Percentiles rank a stretch among this genome's conserved stretches.
phyloP scores from a whole-genome alignment of 1,140 invertebrate species.

The Lepidotrigona ventralis region DNA sequence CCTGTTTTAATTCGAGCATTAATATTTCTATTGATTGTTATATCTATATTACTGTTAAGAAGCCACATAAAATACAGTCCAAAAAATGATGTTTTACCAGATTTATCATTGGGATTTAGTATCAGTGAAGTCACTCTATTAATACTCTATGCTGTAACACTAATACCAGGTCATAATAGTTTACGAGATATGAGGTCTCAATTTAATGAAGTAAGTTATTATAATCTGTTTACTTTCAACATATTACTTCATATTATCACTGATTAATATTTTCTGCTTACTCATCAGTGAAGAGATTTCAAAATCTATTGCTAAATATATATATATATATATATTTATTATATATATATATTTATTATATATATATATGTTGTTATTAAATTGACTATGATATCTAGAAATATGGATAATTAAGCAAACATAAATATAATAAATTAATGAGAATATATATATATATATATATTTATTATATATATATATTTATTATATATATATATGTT shows the following conservation, averaged over 20 bases:
- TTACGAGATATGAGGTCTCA: constrained; percentile 66
- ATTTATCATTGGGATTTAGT: constrained; percentile 75
- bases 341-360: too few relatives aligned
- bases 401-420: constrained; percentile 51
- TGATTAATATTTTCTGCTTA: constrained; percentile 15
- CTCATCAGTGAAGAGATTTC: constrained; percentile 39
- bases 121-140: constrained; percentile 72
- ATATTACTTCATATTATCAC: constrained; percentile 21
- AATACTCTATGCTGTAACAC: constrained; percentile 82
- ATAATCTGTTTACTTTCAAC: constrained; percentile 48
- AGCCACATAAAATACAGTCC: constrained; percentile 67
- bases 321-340: too few relatives aligned
- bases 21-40: constrained; percentile 71
- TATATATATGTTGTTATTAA: constrained; percentile 17
- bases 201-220: constrained; percentile 80
- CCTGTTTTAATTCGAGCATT: constrained; percentile 83
- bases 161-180: constrained; percentile 81
- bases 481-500: background rate
- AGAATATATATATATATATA: too few relatives aligned
- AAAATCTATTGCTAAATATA: too few relatives aligned
- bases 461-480: too few relatives aligned
- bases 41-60: constrained; percentile 67
- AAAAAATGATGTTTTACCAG: constrained; percentile 67
- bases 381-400: constrained; percentile 51
- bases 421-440: constrained; percentile 44